These are phyloP conservation scores for Drosophila mimica DNA, from an alignment of 2,888 invertebrate species.

Conservation along the genomic window DNA sequence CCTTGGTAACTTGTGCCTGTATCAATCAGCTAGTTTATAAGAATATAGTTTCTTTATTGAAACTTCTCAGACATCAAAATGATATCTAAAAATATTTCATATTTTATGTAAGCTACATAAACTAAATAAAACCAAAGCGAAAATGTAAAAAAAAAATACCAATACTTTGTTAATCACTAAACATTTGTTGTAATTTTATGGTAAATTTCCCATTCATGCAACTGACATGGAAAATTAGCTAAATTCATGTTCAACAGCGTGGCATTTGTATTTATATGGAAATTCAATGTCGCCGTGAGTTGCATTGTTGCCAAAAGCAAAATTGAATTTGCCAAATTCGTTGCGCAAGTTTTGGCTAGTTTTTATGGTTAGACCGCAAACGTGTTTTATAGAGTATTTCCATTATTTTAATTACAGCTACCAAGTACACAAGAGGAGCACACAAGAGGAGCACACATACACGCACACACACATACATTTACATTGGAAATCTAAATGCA, in stretches of 20 bases:
- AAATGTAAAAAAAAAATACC: not conserved
- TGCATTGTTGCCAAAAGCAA: conserved; percentile 24
- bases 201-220: not conserved
- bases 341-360: conserved; percentile 42
- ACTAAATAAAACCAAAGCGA: not conserved
- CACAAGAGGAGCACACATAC: too few species aligned
- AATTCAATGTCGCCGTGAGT: conserved; percentile 17
- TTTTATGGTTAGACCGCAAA: conserved; percentile 60
- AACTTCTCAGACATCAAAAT: not conserved
- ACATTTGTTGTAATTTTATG: conserved; percentile 1
- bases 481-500: conserved; percentile 43
- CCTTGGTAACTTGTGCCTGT: not conserved
- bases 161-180: not conserved
- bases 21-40: not conserved
- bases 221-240: not conserved
- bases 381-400: conserved; percentile 58
- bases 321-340: conserved; percentile 31
- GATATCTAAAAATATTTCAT: not conserved
- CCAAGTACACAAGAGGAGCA: conserved; percentile 24
- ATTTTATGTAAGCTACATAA: not conserved
- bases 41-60: not conserved
- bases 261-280: conserved; percentile 9
- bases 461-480: conserved; percentile 4
- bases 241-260: not conserved
- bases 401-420: conserved; percentile 78